Base-by-base conservation (phyloP, 1,140 invertebrate genomes). In the Potamilus streckersoni region DNA sequence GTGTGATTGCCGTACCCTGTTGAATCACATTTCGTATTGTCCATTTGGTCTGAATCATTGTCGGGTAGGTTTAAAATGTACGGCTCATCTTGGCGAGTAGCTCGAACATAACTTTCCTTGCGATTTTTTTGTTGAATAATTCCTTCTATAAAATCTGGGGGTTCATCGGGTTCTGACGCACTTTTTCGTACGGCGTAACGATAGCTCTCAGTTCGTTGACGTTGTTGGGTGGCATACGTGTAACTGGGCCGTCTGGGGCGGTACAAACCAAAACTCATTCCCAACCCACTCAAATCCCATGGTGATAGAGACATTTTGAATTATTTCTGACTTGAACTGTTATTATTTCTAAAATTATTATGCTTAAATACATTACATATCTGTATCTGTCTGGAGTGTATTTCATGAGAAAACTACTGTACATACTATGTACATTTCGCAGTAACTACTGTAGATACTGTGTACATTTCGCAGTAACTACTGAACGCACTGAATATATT, bases 221-320 rank as follows among this genome's bases (percentile, higher is more conserved):
- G 81, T 55, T 79, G 76, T 74, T 86, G 84, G 15, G 88, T 89
- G 15, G 88, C 88, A 76, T 85, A 86, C 20, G 88, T 85, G 73
- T 89, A 89, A 75, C 88, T 89, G 6, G 86, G 86, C 17, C 88
- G 74, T 17, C 88, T 76, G 5, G 88, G 88, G 61, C 88, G 80
- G 74, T 88, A 88, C 23, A 88, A 73, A n/a, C 86, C 85, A 66
- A 89, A 86, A 2, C 86, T 86, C 74, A 88, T 84, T 15, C 86
- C 84, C 16, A 89, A 72, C 23, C 85, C 85, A 62, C 82, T 85
- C 15, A 83, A 72, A 65, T 87, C 86, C 79, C 85, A 89, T 0
- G 88, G 87, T 12, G 87, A 87, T 15, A 89, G 67, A 20, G 38
- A 49, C 38, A 49, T 49, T 49, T 49, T 49, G 38, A 49, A 11